Percentiles rank a stretch among this genome's conserved stretches.
Evolutionary conservation across 2,797 vertebrate species (phyloP).

Genomic region (Zalophus californianus): DNA sequence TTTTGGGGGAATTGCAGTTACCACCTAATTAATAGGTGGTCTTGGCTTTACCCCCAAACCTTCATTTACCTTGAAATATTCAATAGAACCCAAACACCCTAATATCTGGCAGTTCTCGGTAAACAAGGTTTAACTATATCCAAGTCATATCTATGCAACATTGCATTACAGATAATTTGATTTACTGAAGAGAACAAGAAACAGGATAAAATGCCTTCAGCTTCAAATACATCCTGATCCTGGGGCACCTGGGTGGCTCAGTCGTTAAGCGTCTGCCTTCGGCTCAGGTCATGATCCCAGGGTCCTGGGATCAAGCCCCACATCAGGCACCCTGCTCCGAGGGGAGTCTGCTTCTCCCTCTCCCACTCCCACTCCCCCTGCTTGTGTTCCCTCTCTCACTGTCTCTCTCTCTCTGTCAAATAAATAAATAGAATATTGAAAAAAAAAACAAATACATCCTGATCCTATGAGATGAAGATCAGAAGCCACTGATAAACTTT

Average conservation of each 20-base stretch:
- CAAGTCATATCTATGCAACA: not conserved
- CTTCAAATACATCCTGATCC: not conserved
- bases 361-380: no score
- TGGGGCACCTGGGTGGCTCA: not conserved
- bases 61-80: not conserved
- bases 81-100: not conserved
- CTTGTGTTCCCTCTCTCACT: no score
- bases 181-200: slow-evolving; percentile 21
- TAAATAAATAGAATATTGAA: no score
- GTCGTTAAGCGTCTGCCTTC: no score
- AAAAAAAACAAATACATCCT: not conserved
- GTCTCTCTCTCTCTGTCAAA: no score
- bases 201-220: not conserved
- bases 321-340: no score
- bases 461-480: not conserved
- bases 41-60: not conserved
- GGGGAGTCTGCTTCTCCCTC: no score
- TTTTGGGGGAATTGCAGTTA: not conserved
- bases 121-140: not conserved
- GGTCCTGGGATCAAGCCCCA: no score
- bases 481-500: not conserved
- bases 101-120: not conserved
- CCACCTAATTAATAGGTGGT: not conserved
- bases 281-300: no score
- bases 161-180: not conserved